Evolutionary conservation across 37 sponge, comb jelly and placozoan species (phyloP).

Genomic region (Axinella damicornis): DNA sequence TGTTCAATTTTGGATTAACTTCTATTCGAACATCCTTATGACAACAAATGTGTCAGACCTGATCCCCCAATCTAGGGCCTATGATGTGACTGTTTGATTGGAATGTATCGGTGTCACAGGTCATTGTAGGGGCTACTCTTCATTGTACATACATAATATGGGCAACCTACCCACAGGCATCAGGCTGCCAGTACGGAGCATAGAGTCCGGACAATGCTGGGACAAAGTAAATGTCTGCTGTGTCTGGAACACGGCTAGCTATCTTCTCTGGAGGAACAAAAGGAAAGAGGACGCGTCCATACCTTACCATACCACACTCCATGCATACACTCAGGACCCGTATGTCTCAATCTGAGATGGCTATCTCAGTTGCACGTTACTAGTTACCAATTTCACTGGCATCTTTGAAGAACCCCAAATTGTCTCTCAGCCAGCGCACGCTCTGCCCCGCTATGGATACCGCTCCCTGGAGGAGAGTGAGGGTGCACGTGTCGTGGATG

Average conservation of each 20-base stretch:
- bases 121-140: no score
- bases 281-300: not conserved
- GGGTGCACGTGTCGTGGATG: no score
- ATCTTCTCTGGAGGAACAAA: conserved; percentile 53
- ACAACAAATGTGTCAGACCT: no score
- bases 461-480: conserved; percentile 65
- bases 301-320: not conserved
- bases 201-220: conserved; percentile 98
- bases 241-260: conserved; percentile 73
- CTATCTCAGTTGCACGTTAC: no score
- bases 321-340: not conserved
- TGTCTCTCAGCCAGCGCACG: conserved; percentile 93
- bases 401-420: conserved; percentile 70
- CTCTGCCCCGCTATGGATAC: conserved; percentile 95
- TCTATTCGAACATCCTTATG: no score
- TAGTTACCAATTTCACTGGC: conserved; percentile 81
- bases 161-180: conserved; percentile 85
- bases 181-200: conserved; percentile 97
- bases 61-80: no score
- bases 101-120: no score
- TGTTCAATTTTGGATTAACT: no score
- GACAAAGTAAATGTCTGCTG: conserved; percentile 96
- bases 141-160: not conserved
- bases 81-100: no score
- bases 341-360: not conserved